Base-by-base conservation (phyloP, 2,113 vertebrate species). In the Cottus gobio region DNA sequence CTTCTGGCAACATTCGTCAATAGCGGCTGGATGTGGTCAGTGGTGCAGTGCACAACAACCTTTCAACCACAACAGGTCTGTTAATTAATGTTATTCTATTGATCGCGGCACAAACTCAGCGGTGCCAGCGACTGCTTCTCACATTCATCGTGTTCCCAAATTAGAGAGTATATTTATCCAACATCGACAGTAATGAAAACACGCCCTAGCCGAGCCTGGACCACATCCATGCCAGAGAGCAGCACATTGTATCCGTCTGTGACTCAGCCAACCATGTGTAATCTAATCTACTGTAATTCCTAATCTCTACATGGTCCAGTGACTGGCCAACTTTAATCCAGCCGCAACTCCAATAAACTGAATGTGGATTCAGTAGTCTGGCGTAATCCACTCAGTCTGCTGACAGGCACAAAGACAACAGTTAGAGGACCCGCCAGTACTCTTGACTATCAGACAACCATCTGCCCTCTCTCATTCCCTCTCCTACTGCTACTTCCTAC, bases 331-430 rank as follows among this genome's bases (percentile, higher is more conserved):
- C 54, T 85, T 62, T 88, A 90, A 92, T 90, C 90, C 80, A 86
- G 79, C 64, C 16, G 67, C 80, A 88, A 84, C 79, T 77, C 56
- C 65, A 78, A 79, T 84, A 85, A 87, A 87, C 80, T 79, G 64
- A 81, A 87, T 75, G 69, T 4, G 85, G 71, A 64, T 75, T 79
- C 46, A 77, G 80, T 71, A 48, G 88, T 80, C 57, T 30, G 77
- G n/a, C 71, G 82, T 91, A 92, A 91, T 93, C 92, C 87, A 87
- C 63, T 90, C 87, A 82, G 87, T 63, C 65, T 68, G 73, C 86
- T 74, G 90, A 89, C 87, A 80, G 79, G 80, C 63, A 82, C 81
- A 73, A 79, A 84, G 84, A 90, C 88, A 77, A 80, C 82, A 75
- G 68, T 77, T 72, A 81, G 56, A 75, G 64, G 62, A 31, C 34